phyloP scores from a whole-genome alignment of 2,113 vertebrate species.

The Trematomus loennbergii region DNA sequence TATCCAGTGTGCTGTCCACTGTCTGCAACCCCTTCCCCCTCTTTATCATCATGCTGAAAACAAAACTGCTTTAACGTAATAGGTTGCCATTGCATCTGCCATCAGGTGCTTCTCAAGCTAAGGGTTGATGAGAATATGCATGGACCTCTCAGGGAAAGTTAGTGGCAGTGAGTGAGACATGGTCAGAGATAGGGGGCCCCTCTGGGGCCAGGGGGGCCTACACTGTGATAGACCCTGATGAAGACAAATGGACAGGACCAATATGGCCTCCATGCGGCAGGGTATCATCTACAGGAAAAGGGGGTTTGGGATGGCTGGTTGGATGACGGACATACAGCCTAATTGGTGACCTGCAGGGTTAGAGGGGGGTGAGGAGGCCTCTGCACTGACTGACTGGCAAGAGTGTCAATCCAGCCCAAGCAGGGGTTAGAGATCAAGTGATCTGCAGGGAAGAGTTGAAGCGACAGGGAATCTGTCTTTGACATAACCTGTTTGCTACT shows the following conservation, averaged over 20 bases:
- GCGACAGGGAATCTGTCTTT: slow-evolving; percentile 62
- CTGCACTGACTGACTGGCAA: slow-evolving; percentile 68
- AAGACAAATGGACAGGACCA: slow-evolving; percentile 85
- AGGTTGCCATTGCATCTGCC: slow-evolving; percentile 56
- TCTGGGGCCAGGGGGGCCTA: slow-evolving; percentile 56
- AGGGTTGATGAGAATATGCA: slow-evolving; percentile 65
- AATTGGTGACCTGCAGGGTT: slow-evolving; percentile 79
- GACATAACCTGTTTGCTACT: slow-evolving; percentile 58
- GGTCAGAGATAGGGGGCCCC: slow-evolving; percentile 40
- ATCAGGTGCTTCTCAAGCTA: slow-evolving; percentile 60
- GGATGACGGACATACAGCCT: slow-evolving; percentile 79
- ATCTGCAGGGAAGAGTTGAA: slow-evolving; percentile 65
- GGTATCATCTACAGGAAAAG: slow-evolving; percentile 72
- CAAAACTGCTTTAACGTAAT: slow-evolving; percentile 61
- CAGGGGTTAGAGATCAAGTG: slow-evolving; percentile 78
- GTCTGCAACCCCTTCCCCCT: slow-evolving; percentile 35
- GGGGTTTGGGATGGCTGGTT: slow-evolving; percentile 35
- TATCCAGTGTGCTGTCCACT: slow-evolving; percentile 41
- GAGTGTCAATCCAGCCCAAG: slow-evolving; percentile 75
- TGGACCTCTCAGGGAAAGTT: slow-evolving; percentile 59
- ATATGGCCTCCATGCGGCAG: slow-evolving; percentile 75
- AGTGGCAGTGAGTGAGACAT: slow-evolving; percentile 63
- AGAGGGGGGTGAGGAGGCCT: slow-evolving; percentile 69
- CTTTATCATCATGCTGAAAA: slow-evolving; percentile 70
- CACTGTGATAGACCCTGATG: slow-evolving; percentile 76